phyloP scores from a whole-genome alignment of 2,113 vertebrate species.

The Tetrax tetrax region DNA sequence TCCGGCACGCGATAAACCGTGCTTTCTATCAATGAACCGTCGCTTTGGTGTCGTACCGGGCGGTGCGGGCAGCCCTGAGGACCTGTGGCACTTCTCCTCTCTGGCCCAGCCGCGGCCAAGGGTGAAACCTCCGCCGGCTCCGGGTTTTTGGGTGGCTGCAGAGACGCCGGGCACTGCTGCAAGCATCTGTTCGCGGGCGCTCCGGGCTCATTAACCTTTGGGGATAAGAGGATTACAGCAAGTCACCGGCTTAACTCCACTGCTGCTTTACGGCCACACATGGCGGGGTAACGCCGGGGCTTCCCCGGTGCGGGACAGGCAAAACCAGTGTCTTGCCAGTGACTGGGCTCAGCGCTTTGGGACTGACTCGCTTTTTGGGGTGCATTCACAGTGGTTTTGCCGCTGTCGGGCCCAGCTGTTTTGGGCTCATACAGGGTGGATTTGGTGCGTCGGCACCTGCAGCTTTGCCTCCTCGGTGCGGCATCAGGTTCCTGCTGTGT shows the following conservation, averaged over 20 bases:
- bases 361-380: not conserved
- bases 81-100: not conserved
- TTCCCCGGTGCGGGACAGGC: not conserved
- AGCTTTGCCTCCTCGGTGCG: accelerated
- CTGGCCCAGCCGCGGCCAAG: accelerated
- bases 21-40: not conserved
- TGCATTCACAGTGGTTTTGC: not conserved
- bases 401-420: accelerated
- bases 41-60: accelerated
- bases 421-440: not conserved
- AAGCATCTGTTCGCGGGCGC: not conserved
- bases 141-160: not conserved
- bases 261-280: slow-evolving; percentile 13
- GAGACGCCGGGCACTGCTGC: not conserved
- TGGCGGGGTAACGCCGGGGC: not conserved
- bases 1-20: accelerated
- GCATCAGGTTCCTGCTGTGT: not conserved
- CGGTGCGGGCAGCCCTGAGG: not conserved
- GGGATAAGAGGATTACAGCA: slow-evolving; percentile 59
- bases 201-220: slow-evolving; percentile 44
- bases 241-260: slow-evolving; percentile 20
- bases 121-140: not conserved
- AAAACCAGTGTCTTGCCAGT: not conserved
- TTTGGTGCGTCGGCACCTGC: not conserved
- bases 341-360: not conserved